Conservation (phyloP, 2,888 invertebrate genomes). For the Aleiodes testaceus region DNA sequence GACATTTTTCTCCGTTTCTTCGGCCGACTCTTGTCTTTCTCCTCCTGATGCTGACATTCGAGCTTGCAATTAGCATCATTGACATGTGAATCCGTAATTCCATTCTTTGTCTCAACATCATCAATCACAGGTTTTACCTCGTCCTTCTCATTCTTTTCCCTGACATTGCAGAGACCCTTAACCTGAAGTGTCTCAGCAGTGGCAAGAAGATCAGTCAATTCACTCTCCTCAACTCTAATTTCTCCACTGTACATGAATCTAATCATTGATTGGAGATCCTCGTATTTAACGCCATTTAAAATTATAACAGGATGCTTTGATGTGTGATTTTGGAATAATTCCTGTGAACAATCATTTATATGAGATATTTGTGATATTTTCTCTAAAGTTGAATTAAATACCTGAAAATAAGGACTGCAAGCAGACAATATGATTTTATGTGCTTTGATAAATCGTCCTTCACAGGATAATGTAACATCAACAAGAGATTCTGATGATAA, state of each 20-base stretch:
- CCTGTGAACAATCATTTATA: constrained; percentile 56
- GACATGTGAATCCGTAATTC: background rate
- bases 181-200: constrained; percentile 73
- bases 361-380: too few relatives aligned
- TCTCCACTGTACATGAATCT: constrained; percentile 75
- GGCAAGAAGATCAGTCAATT: constrained; percentile 71
- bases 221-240: constrained; percentile 73
- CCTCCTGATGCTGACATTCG: background rate
- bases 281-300: constrained; percentile 71
- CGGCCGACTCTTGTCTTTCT: constrained; percentile 37
- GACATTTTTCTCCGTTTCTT: constrained; percentile 53
- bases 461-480: constrained; percentile 74
- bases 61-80: background rate
- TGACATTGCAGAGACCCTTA: constrained; percentile 73
- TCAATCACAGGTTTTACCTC: constrained; percentile 47
- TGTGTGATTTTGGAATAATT: constrained; percentile 71
- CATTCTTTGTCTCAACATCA: background rate
- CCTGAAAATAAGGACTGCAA: constrained; percentile 74
- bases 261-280: constrained; percentile 72
- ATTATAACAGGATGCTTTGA: constrained; percentile 72
- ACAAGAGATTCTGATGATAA: constrained; percentile 71
- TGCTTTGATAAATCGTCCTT: constrained; percentile 73
- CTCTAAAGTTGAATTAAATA: constrained; percentile 51
- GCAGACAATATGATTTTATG: constrained; percentile 75
- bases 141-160: constrained; percentile 62